A percentile compares a stretch with the other conserved stretches of the same genome.
These are phyloP conservation scores for Callocephalon fimbriatum DNA, from an alignment of 2,113 vertebrate species.

Conservation along the genomic window DNA sequence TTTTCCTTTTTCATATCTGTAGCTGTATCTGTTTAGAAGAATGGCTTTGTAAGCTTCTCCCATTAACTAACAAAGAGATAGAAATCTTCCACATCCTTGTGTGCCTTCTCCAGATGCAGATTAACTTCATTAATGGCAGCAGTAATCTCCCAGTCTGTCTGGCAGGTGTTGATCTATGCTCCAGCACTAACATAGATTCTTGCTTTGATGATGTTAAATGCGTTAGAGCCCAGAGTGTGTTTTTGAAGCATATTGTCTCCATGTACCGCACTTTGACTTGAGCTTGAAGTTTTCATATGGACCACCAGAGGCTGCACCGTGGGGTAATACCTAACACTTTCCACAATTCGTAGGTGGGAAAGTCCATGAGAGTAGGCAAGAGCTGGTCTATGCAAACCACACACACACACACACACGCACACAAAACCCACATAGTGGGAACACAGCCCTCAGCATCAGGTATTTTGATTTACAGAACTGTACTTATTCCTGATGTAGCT, in stretches of 20 bases:
- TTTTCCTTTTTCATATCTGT: slow-evolving; percentile 20
- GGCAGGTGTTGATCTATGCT: slow-evolving; percentile 37
- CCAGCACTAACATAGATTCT: not conserved
- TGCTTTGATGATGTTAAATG: slow-evolving; percentile 20
- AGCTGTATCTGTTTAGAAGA: slow-evolving; percentile 44
- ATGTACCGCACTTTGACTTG: not conserved
- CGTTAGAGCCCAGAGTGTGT: not conserved
- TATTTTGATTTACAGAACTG: not conserved
- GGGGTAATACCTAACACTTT: not conserved
- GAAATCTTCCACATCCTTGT: slow-evolving; percentile 7
- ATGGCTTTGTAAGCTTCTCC: slow-evolving; percentile 12
- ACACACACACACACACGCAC: not conserved
- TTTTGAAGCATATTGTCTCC: not conserved
- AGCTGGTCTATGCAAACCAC: not conserved
- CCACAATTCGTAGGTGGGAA: not conserved
- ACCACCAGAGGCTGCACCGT: not conserved
- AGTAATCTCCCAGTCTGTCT: slow-evolving; percentile 11
- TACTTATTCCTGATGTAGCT: not conserved
- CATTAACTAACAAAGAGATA: slow-evolving; percentile 52
- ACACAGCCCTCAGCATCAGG: not conserved
- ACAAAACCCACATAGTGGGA: not conserved
- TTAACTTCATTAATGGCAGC: slow-evolving; percentile 25
- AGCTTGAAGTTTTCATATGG: not conserved
- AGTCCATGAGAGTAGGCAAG: not conserved
- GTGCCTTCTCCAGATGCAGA: slow-evolving; percentile 16